Percentiles rank a stretch among this genome's conserved stretches.
phyloP scores from a whole-genome alignment of 2,113 vertebrate species.

The Callocephalon fimbriatum region DNA sequence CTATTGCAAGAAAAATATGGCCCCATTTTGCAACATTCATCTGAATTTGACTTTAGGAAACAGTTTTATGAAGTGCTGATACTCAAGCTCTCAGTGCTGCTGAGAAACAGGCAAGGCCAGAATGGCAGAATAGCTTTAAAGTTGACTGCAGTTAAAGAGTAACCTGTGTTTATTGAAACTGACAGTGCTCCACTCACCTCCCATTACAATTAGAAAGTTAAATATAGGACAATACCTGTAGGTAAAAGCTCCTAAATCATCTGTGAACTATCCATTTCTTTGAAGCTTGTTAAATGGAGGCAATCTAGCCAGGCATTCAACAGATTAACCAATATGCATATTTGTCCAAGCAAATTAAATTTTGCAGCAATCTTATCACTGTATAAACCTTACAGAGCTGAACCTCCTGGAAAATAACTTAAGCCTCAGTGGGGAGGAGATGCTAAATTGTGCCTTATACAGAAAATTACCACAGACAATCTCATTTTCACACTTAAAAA shows the following conservation, averaged over 20 bases:
- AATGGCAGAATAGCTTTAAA: neutral
- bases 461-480: neutral
- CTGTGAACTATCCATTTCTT: neutral
- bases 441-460: neutral
- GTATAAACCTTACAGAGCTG: neutral
- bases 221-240: neutral
- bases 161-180: neutral
- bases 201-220: neutral
- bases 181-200: neutral
- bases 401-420: neutral
- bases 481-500: neutral
- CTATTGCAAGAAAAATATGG: neutral
- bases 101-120: neutral
- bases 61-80: neutral
- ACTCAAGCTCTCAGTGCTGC: neutral
- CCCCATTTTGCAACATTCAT: neutral
- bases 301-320: neutral
- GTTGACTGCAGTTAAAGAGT: neutral
- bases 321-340: neutral
- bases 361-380: neutral
- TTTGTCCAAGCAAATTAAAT: neutral
- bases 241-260: neutral
- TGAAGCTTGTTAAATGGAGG: neutral
- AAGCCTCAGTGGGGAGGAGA: neutral
- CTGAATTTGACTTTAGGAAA: constrained; percentile 7